Evolutionary conservation across 2,888 invertebrate genomes (phyloP).

Genomic region (Gryllus longicercus): DNA sequence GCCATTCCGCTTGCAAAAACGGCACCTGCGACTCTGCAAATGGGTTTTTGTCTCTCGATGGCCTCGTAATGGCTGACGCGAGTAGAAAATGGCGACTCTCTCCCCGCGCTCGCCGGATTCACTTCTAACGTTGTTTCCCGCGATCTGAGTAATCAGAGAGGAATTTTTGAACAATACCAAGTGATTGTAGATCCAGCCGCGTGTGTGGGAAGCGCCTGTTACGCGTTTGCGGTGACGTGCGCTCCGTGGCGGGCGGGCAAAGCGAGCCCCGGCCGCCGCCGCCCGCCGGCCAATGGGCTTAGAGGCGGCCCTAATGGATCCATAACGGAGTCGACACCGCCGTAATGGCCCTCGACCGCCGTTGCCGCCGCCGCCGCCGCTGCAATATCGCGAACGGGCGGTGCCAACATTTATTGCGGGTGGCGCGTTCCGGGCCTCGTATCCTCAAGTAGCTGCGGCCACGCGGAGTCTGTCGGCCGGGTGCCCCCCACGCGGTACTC

Average conservation of each 20-base stretch:
- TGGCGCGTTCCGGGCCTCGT: background rate
- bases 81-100: background rate
- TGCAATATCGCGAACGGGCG: background rate
- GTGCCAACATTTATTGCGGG: background rate
- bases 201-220: background rate
- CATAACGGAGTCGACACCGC: constrained; percentile 17
- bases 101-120: background rate
- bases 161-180: too few species aligned
- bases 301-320: constrained; percentile 17
- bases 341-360: background rate
- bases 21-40: background rate
- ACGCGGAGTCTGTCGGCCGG: too few species aligned
- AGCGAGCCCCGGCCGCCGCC: background rate
- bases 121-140: background rate
- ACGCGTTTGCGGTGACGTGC: background rate
- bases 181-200: too few species aligned
- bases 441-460: too few species aligned
- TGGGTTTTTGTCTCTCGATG: background rate
- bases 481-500: too few species aligned
- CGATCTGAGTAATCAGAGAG: too few species aligned
- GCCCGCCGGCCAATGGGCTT: constrained; percentile 10
- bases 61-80: background rate
- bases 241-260: background rate
- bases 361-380: background rate
- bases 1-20: background rate